Conservation (phyloP, 1,140 invertebrate genomes). For the Acromyrmex echinatior region DNA sequence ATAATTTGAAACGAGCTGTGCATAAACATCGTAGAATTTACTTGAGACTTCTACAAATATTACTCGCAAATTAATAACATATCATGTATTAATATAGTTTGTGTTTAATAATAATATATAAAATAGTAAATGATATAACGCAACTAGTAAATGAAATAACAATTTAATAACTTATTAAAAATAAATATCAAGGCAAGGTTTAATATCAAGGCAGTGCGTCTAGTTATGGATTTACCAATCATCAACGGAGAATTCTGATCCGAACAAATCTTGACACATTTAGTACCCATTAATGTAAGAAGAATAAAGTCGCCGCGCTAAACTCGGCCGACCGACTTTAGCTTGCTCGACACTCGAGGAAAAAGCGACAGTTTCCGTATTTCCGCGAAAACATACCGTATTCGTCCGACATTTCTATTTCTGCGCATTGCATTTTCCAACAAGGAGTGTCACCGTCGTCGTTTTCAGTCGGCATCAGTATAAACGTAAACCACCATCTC, state of each 20-base stretch:
- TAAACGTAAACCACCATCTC: constrained; percentile 33
- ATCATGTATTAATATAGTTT: not conserved
- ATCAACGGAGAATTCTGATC: not conserved
- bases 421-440: constrained; percentile 39
- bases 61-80: constrained; percentile 1
- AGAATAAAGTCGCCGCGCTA: not conserved
- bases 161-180: not conserved
- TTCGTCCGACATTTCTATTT: constrained; percentile 50
- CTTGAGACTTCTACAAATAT: not conserved
- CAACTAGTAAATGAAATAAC: not conserved
- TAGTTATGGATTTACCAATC: not conserved
- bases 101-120: constrained; percentile 4
- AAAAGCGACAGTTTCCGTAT: constrained; percentile 30
- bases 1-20: not conserved
- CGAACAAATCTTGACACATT: not conserved
- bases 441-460: not conserved
- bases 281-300: not conserved
- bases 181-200: not conserved
- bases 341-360: not conserved
- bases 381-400: constrained; percentile 35
- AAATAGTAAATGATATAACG: not conserved
- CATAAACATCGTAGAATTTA: not conserved
- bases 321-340: constrained; percentile 22
- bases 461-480: not conserved
- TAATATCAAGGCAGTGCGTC: not conserved